Evolutionary conservation across 1,140 invertebrate species (phyloP).

Genomic region (Mizuhopecten yessoensis): DNA sequence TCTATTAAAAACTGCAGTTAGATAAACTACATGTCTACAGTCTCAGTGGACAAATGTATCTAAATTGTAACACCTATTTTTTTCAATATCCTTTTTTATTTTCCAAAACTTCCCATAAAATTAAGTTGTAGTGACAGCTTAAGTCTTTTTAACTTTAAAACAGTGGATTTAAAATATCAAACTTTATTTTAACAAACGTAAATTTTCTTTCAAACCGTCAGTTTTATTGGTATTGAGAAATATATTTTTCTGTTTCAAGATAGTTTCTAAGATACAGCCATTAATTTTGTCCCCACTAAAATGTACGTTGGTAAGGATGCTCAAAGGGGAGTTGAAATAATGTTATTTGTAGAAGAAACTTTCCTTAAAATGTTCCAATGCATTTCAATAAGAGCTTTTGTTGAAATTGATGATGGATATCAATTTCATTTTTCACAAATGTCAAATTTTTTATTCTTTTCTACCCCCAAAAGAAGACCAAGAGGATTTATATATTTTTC

Average conservation of each 20-base stretch:
- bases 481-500: constrained; percentile 9
- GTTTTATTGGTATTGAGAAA: not conserved
- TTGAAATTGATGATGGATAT: constrained; percentile 28
- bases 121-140: not conserved
- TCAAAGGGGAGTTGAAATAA: constrained; percentile 7
- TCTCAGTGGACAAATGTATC: not conserved
- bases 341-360: not conserved
- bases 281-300: not conserved
- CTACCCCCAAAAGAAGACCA: not conserved
- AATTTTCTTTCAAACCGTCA: not conserved
- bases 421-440: constrained; percentile 40
- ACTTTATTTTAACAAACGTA: not conserved
- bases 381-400: constrained; percentile 34
- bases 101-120: not conserved
- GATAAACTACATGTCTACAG: not conserved
- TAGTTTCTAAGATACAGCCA: constrained; percentile 20
- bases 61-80: not conserved
- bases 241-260: not conserved
- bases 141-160: constrained; percentile 2
- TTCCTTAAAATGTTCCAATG: constrained; percentile 35
- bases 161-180: not conserved
- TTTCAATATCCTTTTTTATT: constrained; percentile 7
- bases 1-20: not conserved
- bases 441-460: constrained; percentile 19
- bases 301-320: not conserved